These are phyloP conservation scores for Cirrhinus mrigala DNA, from an alignment of 2,797 vertebrate species.

Conservation along the genomic window DNA sequence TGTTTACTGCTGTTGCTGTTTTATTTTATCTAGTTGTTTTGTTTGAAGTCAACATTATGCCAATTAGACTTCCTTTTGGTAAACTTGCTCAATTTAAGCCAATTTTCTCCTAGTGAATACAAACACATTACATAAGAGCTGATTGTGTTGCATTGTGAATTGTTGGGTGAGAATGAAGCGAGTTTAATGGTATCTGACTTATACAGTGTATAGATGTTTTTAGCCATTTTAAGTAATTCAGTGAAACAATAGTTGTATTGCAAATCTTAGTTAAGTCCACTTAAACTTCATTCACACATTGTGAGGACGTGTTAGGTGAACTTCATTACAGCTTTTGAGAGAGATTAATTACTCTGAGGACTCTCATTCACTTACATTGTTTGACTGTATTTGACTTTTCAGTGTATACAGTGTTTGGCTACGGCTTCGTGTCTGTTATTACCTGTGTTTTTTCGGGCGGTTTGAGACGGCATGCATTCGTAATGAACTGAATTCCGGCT, in stretches of 20 bases:
- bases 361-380: neutral
- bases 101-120: neutral
- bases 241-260: neutral
- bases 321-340: slow-evolving; percentile 11
- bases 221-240: neutral
- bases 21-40: neutral
- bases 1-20: no score
- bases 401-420: slow-evolving; percentile 6
- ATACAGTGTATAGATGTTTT: neutral
- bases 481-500: slow-evolving; percentile 77
- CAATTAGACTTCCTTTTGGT: neutral
- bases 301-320: neutral
- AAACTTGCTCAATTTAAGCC: neutral
- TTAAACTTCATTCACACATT: neutral
- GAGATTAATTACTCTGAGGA: neutral
- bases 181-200: slow-evolving; percentile 9
- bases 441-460: slow-evolving; percentile 65
- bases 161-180: neutral
- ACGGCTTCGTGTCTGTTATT: slow-evolving; percentile 13
- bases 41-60: neutral
- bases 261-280: neutral
- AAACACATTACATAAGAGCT: neutral
- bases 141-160: neutral
- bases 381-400: neutral
- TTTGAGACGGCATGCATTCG: slow-evolving; percentile 74